Evolutionary conservation across 2,888 invertebrate species (phyloP).

Genomic region (Metopia argyrocephala): DNA sequence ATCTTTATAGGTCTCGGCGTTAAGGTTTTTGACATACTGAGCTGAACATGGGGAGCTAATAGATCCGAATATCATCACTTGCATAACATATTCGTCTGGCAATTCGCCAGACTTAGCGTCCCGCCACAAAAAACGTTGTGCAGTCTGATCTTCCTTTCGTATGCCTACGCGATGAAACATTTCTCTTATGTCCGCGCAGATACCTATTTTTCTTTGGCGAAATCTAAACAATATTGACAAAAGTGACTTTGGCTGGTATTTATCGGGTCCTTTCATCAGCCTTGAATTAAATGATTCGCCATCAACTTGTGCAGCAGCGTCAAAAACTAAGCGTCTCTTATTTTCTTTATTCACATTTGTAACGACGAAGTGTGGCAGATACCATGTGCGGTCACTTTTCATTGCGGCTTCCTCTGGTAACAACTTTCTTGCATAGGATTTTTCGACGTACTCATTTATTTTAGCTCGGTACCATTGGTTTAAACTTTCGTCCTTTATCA

Average conservation of each 20-base stretch:
- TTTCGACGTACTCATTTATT: slow-evolving; percentile 32
- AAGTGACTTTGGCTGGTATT: slow-evolving; percentile 50
- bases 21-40: slow-evolving; percentile 54
- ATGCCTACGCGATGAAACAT: slow-evolving; percentile 37
- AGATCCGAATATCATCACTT: slow-evolving; percentile 55
- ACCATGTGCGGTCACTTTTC: slow-evolving; percentile 30
- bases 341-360: slow-evolving; percentile 47
- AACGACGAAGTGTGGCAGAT: slow-evolving; percentile 38
- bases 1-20: slow-evolving; percentile 37
- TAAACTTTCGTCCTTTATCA: slow-evolving; percentile 3
- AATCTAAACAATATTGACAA: slow-evolving; percentile 56
- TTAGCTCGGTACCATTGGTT: slow-evolving; percentile 21
- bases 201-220: slow-evolving; percentile 50
- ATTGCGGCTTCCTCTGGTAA: slow-evolving; percentile 13
- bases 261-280: slow-evolving; percentile 44
- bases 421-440: slow-evolving; percentile 36
- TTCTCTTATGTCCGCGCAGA: slow-evolving; percentile 43
- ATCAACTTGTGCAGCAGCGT: slow-evolving; percentile 44
- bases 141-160: slow-evolving; percentile 38
- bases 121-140: slow-evolving; percentile 57
- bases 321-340: slow-evolving; percentile 51
- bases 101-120: slow-evolving; percentile 23
- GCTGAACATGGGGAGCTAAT: slow-evolving; percentile 46
- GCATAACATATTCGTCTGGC: slow-evolving; percentile 39
- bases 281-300: slow-evolving; percentile 49